Conservation (phyloP, 2,797 vertebrate species). For the Pipistrellus pygmaeus region DNA sequence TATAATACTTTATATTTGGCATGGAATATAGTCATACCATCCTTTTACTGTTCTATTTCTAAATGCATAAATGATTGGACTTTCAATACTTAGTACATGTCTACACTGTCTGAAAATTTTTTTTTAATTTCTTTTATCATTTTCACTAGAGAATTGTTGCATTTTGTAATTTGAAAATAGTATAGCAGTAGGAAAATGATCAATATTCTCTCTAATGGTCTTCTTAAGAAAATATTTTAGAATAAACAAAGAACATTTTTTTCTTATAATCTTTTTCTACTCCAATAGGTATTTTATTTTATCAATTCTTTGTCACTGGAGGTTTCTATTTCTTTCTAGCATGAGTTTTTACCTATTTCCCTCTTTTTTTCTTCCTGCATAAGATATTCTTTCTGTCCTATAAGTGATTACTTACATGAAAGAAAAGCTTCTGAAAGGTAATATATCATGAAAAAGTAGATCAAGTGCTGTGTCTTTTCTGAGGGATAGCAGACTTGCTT, state of each 20-base stretch:
- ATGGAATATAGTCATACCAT: neutral
- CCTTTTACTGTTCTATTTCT: neutral
- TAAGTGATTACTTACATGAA: conserved; percentile 72
- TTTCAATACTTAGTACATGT: neutral
- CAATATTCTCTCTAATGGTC: conserved; percentile 52
- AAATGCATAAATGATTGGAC: neutral
- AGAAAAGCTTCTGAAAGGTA: conserved; percentile 78
- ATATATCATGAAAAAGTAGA: conserved; percentile 75
- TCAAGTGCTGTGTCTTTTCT: conserved; percentile 63
- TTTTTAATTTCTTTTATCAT: conserved; percentile 47
- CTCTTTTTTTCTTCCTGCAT: conserved; percentile 41
- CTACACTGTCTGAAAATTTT: neutral
- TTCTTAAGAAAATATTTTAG: conserved; percentile 44
- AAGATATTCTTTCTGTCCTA: conserved; percentile 68
- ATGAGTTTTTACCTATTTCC: conserved; percentile 65
- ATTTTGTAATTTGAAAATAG: conserved; percentile 58
- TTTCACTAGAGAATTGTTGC: conserved; percentile 20
- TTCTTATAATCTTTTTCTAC: conserved; percentile 1
- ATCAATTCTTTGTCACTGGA: conserved; percentile 69
- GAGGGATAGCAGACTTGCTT: conserved; percentile 47
- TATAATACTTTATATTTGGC: conserved; percentile 40
- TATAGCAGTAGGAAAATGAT: conserved; percentile 61
- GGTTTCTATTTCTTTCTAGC: conserved; percentile 69
- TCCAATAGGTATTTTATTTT: conserved; percentile 40
- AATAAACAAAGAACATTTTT: neutral